A percentile compares a stretch with the other conserved stretches of the same genome.
phyloP scores from a whole-genome alignment of 2,113 vertebrate species.

The Pseudopodoces humilis region DNA sequence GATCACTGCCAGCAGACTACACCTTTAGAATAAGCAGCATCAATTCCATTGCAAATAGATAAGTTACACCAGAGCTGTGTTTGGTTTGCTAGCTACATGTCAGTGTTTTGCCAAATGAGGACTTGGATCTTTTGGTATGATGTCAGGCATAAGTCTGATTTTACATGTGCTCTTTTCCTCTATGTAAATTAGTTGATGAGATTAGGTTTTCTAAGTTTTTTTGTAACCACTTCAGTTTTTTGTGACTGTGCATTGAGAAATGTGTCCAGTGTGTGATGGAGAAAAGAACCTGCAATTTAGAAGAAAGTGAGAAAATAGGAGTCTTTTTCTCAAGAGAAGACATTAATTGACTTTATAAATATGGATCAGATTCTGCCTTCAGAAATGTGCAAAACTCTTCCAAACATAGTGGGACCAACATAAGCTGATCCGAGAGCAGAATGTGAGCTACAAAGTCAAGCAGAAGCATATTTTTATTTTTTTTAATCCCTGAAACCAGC shows the following conservation, averaged over 20 bases:
- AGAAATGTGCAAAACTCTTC: not conserved
- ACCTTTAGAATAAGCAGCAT: not conserved
- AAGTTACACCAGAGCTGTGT: conserved; percentile 3
- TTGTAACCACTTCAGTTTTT: not conserved
- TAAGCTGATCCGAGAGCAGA: not conserved
- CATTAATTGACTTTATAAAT: not conserved
- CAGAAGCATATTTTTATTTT: not conserved
- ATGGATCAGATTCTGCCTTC: not conserved
- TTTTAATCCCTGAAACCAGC: not conserved
- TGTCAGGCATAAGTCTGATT: not conserved
- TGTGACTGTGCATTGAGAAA: not conserved
- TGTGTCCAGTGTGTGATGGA: not conserved
- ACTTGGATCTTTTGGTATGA: not conserved
- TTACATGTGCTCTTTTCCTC: not conserved
- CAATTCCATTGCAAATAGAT: not conserved
- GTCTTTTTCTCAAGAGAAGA: not conserved
- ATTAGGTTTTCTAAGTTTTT: not conserved
- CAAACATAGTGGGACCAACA: not conserved
- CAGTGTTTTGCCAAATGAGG: conserved; percentile 54
- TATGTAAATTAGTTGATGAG: not conserved
- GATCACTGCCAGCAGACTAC: not conserved
- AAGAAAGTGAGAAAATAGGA: not conserved
- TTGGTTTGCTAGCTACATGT: conserved; percentile 52
- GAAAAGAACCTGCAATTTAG: not conserved
- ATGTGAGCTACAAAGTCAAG: not conserved